A percentile compares a stretch with the other conserved stretches of the same genome.
Conservation (phyloP, 2,888 invertebrate genomes). For the Disparrhopalites patrizii region DNA sequence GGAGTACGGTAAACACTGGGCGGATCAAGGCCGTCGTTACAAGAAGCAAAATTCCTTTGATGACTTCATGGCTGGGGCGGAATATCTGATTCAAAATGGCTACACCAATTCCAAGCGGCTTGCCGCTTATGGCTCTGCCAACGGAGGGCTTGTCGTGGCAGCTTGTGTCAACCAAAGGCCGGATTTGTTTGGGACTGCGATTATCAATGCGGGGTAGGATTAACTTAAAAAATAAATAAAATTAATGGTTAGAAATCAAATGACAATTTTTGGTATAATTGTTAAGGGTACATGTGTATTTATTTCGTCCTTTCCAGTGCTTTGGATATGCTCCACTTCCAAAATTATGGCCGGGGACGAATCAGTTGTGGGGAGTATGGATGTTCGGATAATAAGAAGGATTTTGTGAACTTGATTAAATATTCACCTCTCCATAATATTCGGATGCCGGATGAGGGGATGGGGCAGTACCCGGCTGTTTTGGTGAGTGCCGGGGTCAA, state of each 20-base stretch:
- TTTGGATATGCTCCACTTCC: conserved; percentile 93
- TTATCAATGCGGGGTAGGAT: conserved; percentile 91
- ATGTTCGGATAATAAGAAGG: conserved; percentile 72
- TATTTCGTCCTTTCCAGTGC: not conserved
- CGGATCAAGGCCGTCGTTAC: conserved; percentile 9
- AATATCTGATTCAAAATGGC: conserved; percentile 72
- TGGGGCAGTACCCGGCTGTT: conserved; percentile 80
- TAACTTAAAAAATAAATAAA: conserved; percentile 74
- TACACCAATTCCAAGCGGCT: conserved; percentile 72
- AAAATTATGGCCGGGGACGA: conserved; percentile 95
- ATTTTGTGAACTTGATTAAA: conserved; percentile 77
- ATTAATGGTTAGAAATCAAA: not conserved
- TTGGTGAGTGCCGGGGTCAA: conserved; percentile 92
- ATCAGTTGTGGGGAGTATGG: conserved; percentile 97
- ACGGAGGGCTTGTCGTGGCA: conserved; percentile 90
- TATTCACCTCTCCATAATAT: conserved; percentile 96
- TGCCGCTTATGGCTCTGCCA: conserved; percentile 88
- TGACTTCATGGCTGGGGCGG: conserved; percentile 90
- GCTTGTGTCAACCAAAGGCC: conserved; percentile 94
- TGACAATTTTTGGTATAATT: not conserved
- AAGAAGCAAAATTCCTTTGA: conserved; percentile 88
- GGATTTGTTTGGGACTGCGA: conserved; percentile 84
- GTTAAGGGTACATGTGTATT: not conserved
- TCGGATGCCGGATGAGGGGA: conserved; percentile 58
- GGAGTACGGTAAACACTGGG: conserved; percentile 30